Evolutionary conservation across 2,888 invertebrate species (phyloP).

Genomic region (Salticus scenicus): DNA sequence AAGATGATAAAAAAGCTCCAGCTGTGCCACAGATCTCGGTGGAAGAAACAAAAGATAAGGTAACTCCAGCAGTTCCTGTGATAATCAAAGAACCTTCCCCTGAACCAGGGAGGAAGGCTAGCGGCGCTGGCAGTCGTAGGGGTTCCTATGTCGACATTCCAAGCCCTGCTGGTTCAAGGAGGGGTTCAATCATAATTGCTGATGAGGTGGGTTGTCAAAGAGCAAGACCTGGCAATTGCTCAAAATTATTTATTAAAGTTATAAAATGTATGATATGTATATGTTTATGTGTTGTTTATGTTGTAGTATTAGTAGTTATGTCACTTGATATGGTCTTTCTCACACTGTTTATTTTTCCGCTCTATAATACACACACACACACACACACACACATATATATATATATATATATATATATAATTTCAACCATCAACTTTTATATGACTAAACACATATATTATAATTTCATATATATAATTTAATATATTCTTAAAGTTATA

Average conservation of each 20-base stretch:
- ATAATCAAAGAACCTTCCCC: constrained; percentile 71
- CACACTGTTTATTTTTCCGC: no score
- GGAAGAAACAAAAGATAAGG: constrained; percentile 48
- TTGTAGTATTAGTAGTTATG: constrained; percentile 1
- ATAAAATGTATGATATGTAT: neutral
- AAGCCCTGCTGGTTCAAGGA: constrained; percentile 77
- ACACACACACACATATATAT: no score
- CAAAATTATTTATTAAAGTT: neutral
- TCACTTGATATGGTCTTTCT: constrained; percentile 17
- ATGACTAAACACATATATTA: no score
- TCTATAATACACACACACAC: no score
- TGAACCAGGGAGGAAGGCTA: constrained; percentile 59
- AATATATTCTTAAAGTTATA: no score
- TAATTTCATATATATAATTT: no score
- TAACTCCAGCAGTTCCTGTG: constrained; percentile 55
- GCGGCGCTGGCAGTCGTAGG: constrained; percentile 80
- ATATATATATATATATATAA: no score
- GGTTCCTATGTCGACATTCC: constrained; percentile 87
- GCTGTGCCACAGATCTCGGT: constrained; percentile 63
- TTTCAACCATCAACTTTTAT: no score
- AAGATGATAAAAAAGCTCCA: constrained; percentile 14
- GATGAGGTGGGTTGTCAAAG: constrained; percentile 86
- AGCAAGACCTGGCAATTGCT: constrained; percentile 60
- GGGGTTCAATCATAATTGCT: constrained; percentile 92
- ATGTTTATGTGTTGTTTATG: constrained; percentile 15